These are phyloP conservation scores for Lottia scabra DNA, from an alignment of 2,888 invertebrate species.

Conservation along the genomic window DNA sequence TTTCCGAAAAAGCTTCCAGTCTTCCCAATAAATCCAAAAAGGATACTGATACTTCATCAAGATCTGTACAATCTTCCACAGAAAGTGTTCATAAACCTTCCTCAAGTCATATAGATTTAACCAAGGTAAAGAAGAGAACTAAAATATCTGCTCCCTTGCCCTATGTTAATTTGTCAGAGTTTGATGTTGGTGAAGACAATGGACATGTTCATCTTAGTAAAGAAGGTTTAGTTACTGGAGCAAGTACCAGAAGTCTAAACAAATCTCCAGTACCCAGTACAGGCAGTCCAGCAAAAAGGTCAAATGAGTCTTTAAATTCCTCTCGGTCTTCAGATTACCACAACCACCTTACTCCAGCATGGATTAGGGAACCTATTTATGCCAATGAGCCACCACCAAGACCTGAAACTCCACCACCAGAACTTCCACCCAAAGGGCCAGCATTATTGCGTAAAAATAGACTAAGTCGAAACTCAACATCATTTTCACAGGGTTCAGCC, in stretches of 20 bases:
- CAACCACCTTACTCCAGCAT: conserved; percentile 10
- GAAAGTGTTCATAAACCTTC: not conserved
- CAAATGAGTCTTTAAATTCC: not conserved
- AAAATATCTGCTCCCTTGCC: conserved; percentile 55
- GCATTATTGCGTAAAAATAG: conserved; percentile 39
- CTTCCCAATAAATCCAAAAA: conserved; percentile 22
- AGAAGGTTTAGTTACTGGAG: not conserved
- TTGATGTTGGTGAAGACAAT: conserved; percentile 41
- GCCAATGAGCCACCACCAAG: conserved; percentile 43
- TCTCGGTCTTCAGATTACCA: conserved; percentile 8
- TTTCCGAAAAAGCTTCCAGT: conserved; percentile 23
- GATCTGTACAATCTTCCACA: not conserved
- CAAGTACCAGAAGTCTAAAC: not conserved
- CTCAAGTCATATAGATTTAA: not conserved
- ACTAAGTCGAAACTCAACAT: conserved; percentile 16
- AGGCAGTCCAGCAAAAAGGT: not conserved
- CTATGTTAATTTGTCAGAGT: conserved; percentile 58
- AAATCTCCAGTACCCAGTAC: not conserved
- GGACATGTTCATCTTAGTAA: conserved; percentile 44
- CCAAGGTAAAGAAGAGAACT: conserved; percentile 13
- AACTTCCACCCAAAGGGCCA: conserved; percentile 60
- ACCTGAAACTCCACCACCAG: conserved; percentile 48
- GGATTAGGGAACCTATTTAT: conserved; percentile 46
- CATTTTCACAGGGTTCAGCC: conserved; percentile 4
- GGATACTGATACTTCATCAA: not conserved